These are phyloP conservation scores for Macrocentrus cingulum DNA, from an alignment of 1,140 invertebrate species.

Conservation along the genomic window DNA sequence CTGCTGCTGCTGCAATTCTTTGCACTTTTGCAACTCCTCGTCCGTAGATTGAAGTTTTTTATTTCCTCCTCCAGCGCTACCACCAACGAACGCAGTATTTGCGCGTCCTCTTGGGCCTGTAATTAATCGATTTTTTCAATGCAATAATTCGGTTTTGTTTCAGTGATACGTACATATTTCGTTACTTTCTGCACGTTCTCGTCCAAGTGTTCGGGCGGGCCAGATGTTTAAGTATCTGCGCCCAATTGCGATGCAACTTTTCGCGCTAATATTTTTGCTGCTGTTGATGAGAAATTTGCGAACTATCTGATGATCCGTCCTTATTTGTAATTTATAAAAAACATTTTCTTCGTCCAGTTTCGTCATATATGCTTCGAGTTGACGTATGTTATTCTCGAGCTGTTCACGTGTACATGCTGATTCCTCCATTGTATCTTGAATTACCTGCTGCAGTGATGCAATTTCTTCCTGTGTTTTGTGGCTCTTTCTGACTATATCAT, in stretches of 20 bases:
- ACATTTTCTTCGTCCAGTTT: constrained; percentile 66
- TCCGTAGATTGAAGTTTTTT: constrained; percentile 80
- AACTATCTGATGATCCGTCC: constrained; percentile 47
- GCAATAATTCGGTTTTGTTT: no score
- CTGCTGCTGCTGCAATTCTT: constrained; percentile 46
- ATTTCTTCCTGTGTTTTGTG: constrained; percentile 82
- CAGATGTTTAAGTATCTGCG: constrained; percentile 64
- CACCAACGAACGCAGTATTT: constrained; percentile 84
- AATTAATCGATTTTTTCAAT: no score
- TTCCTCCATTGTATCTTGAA: constrained; percentile 84
- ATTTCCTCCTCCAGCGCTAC: constrained; percentile 92
- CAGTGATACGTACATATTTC: constrained; percentile 62
- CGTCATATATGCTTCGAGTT: constrained; percentile 64
- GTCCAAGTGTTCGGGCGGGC: constrained; percentile 72
- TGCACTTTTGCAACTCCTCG: constrained; percentile 73
- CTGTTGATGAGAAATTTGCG: constrained; percentile 55
- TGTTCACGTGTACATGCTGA: constrained; percentile 67
- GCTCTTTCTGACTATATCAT: constrained; percentile 70
- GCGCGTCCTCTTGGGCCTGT: constrained; percentile 86
- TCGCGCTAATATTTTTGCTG: constrained; percentile 76
- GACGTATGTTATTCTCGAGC: constrained; percentile 70
- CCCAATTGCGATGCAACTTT: constrained; percentile 68
- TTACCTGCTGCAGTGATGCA: constrained; percentile 79
- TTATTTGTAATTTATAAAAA: constrained; percentile 59
- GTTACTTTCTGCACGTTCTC: constrained; percentile 76